Evolutionary conservation across 2,797 vertebrate species (phyloP), one percentile per base, ranked within the genome.

Genomic region (Anomalospiza imberbis): DNA sequence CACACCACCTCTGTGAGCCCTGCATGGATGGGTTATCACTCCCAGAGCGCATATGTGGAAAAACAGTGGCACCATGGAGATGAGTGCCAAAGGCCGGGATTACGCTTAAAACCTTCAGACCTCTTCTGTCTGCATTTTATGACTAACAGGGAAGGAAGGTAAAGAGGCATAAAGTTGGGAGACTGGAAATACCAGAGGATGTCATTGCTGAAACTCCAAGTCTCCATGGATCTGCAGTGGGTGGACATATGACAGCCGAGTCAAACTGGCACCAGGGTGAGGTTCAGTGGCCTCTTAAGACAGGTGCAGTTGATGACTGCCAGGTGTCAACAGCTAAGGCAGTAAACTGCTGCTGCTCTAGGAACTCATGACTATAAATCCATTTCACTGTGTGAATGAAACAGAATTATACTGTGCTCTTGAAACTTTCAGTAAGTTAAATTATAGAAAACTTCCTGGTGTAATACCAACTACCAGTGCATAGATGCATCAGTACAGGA

Each of bases 311-410:
- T 68, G 38, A 42, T 42, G 62, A 53, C 58, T 55, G 84, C 32
- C 51, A 79, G 70, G 51, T 17, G 34, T 70, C 76, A 95, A 88
- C 80, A 36, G 28, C 47, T 40, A 71, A 63, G 14, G 21, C 95
- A 89, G 72, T 16, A 58, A 92, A 76, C 10, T 81, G 34, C 92
- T 81, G 50, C 79, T 13, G 8, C 45, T 81, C 75, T 67, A 67
- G 61, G 78, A 81, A 77, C 66, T 68, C 9, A 7, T 45, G 66
- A 53, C 51, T 75, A 17, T 32, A 53, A 83, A 87, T 18, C 13
- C 13, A 2, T 70, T 84, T 18, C 20, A 20, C 3, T 24, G 40
- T 0, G 0, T 21, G 28, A 79, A 66, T 29, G 21, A 57, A 91
- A 90, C 10, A 60, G 45, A 79, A 62, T 68, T 57, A 24, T 6